Evolutionary conservation across 2,797 vertebrate genomes (phyloP), one percentile per base, ranked within the genome.

Genomic region (Hybognathus amarus): DNA sequence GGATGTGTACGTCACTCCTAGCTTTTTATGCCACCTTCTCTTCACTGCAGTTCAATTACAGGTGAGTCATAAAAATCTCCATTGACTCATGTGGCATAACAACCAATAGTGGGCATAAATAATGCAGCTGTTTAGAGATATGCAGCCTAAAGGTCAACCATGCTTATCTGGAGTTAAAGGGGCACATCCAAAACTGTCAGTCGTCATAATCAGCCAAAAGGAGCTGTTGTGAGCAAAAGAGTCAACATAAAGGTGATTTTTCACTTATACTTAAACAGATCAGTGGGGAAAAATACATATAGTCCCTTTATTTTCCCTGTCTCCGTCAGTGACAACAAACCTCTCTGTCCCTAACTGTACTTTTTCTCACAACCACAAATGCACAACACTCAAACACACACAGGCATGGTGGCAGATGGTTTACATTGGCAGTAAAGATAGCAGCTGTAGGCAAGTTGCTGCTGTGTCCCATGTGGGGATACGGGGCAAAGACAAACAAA

Each of bases 131-230:
- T 88, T 90, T 76, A 82, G 54, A 89, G 84, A 87, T 83, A 81
- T 79, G 79, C 47, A 77, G 88, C 87, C 79, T 89, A 93, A 93
- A 93, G 90, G 90, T 92, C 89, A 91, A 87, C 85, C 13, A 73
- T 82, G 80, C 81, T 87, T 87, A 86, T 87, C 83, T 84, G 75
- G 74, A 83, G 68, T 85, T 81, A 86, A 88, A 90, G 87, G 83
- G 86, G 90, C 88, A 85, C 71, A 84, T 85, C 76, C 78, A 83
- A 83, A 80, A 83, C 86, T 87, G 82, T 87, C 87, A 83, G 52
- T 82, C 38, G 80, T 69, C 84, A 85, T 82, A 78, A 82, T 75
- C 83, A 30, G 83, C 69, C 71, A 56, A 33, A 85, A 85, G 67
- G 10, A 67, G 73, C 86, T 85, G 83, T 89, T 89, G 82, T 87